Conservation (phyloP, 2,113 vertebrate genomes). For the Chionomys nivalis region DNA sequence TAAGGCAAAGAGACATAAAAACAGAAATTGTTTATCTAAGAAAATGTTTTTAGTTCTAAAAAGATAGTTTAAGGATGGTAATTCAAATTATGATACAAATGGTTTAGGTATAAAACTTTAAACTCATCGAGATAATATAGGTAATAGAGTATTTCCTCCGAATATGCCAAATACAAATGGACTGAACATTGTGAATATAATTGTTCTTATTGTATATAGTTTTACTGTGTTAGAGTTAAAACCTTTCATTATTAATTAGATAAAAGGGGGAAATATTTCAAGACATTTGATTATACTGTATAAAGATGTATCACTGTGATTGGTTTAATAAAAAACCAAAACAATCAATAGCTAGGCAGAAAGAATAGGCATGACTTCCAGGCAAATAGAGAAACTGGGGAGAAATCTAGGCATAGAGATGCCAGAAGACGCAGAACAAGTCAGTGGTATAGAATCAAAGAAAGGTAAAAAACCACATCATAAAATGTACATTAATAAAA, state of each 20-base stretch:
- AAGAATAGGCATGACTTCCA: background rate
- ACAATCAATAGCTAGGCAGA: background rate
- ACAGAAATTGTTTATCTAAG: background rate
- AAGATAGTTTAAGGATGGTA: background rate
- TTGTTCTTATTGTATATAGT: background rate
- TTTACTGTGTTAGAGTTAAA: background rate
- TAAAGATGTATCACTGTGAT: background rate
- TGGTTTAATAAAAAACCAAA: background rate
- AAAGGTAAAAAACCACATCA: background rate
- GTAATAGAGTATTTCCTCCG: background rate
- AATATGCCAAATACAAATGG: background rate
- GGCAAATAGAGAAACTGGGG: background rate
- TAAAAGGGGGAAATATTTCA: background rate
- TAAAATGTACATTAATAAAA: background rate
- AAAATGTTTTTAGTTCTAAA: background rate
- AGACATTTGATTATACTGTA: background rate
- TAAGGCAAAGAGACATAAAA: background rate
- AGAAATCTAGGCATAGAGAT: background rate
- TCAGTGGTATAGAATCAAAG: background rate
- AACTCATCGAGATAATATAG: background rate
- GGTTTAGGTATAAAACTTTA: background rate
- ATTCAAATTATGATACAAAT: background rate
- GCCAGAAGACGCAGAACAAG: background rate
- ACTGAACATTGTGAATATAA: background rate
- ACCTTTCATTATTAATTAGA: background rate